Conservation (phyloP, 2,888 invertebrate species). For the Polydrusus cervinus region DNA sequence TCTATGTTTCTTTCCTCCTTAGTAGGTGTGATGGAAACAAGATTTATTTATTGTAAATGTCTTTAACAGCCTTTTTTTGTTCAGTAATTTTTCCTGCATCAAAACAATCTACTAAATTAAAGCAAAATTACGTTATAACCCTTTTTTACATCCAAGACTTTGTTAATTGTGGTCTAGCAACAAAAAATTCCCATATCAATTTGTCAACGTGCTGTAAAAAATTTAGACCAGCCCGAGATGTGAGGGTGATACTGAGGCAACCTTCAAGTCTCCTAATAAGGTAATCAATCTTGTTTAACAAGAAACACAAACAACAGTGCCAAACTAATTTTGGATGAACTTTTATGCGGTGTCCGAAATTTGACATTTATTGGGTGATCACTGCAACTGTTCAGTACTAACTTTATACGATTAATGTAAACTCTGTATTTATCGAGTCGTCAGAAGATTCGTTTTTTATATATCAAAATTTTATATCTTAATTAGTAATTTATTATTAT, state of each 20-base stretch:
- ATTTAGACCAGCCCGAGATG: conserved; percentile 14
- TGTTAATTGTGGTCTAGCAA: not conserved
- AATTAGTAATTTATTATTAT: too few species aligned
- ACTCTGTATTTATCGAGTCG: too few species aligned
- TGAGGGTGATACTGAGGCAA: not conserved
- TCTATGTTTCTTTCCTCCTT: too few species aligned
- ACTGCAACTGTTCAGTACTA: not conserved
- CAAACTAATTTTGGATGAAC: conserved; percentile 22
- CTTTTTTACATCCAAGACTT: not conserved
- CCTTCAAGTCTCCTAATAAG: conserved; percentile 8
- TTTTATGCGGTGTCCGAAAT: conserved; percentile 9
- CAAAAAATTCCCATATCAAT: conserved; percentile 21
- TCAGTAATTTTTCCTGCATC: too few species aligned
- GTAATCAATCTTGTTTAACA: conserved; percentile 7
- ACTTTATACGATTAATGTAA: too few species aligned
- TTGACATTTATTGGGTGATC: conserved; percentile 7
- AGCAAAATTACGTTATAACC: not conserved
- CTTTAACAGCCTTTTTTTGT: too few species aligned
- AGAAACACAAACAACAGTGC: conserved; percentile 6
- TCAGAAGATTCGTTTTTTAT: too few species aligned
- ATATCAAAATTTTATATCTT: too few species aligned
- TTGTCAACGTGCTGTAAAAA: conserved; percentile 9
- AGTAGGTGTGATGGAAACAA: too few species aligned
- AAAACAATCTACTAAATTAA: not conserved
- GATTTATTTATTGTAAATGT: too few species aligned